Evolutionary conservation across 2,113 vertebrate genomes (phyloP).

Genomic region (Heptranchias perlo): DNA sequence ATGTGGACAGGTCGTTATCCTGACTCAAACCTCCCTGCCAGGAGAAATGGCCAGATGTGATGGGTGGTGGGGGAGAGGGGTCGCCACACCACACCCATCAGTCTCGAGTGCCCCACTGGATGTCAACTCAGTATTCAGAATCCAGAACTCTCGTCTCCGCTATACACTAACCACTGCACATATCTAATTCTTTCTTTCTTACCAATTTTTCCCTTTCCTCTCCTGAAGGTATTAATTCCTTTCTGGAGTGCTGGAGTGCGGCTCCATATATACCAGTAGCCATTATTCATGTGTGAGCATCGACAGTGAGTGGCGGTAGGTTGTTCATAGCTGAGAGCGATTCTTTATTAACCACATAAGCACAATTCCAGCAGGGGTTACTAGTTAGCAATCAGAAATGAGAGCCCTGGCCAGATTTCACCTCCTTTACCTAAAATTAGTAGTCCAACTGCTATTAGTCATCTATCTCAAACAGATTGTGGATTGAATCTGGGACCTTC

Average conservation of each 20-base stretch:
- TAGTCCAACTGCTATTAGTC: not conserved
- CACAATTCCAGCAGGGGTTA: not conserved
- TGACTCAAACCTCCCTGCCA: no score
- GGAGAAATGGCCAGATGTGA: not conserved
- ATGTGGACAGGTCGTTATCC: not conserved
- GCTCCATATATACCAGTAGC: not conserved
- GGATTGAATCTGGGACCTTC: not conserved
- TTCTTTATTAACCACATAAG: not conserved
- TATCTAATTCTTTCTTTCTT: not conserved
- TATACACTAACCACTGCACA: not conserved
- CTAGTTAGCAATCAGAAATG: not conserved
- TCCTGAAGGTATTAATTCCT: not conserved
- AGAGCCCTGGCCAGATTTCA: not conserved
- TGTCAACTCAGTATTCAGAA: not conserved
- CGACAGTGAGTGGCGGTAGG: not conserved
- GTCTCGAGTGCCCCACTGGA: not conserved
- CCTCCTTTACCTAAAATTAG: not conserved
- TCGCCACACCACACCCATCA: not conserved
- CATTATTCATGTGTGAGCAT: not conserved
- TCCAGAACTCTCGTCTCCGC: not conserved
- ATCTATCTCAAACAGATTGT: not conserved
- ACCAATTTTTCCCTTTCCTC: not conserved
- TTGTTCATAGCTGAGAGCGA: not conserved
- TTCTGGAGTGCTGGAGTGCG: not conserved
- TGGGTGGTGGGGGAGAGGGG: not conserved